Percentiles rank a stretch among this genome's conserved stretches.
Conservation (phyloP, 2,797 vertebrate genomes). For the Scolopax bukidnonensis region DNA sequence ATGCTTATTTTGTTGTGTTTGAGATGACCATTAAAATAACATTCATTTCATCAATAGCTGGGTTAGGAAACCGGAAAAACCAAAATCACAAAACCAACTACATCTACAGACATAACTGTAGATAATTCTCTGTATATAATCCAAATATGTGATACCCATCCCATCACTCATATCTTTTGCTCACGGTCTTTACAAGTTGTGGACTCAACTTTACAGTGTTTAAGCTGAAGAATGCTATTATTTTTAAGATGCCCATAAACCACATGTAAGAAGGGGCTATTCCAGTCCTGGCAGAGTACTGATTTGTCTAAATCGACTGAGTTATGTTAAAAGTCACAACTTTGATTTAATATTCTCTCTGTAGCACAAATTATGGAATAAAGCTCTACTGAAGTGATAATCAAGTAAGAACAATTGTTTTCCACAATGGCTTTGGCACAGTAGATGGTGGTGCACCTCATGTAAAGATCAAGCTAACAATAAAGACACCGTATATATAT, state of each 20-base stretch:
- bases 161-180: not conserved
- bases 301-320: not conserved
- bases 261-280: not conserved
- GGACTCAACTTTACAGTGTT: not conserved
- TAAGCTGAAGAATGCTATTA: not conserved
- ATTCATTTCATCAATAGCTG: not conserved
- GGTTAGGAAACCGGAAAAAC: not conserved
- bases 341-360: not conserved
- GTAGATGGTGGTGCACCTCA: not conserved
- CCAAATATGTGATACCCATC: not conserved
- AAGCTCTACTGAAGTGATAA: not conserved
- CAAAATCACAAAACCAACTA: not conserved
- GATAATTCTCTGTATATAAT: not conserved
- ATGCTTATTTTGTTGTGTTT: not conserved
- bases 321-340: not conserved
- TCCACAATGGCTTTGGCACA: not conserved
- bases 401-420: not conserved
- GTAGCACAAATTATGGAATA: not conserved
- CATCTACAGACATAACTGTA: not conserved
- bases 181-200: not conserved
- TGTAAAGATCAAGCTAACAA: not conserved
- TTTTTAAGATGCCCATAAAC: not conserved
- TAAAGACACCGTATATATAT: not conserved
- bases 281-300: not conserved
- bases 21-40: not conserved